These are phyloP conservation scores for Caenorhabditis sulstoni DNA, from an alignment of 2,888 invertebrate species.

Conservation along the genomic window DNA sequence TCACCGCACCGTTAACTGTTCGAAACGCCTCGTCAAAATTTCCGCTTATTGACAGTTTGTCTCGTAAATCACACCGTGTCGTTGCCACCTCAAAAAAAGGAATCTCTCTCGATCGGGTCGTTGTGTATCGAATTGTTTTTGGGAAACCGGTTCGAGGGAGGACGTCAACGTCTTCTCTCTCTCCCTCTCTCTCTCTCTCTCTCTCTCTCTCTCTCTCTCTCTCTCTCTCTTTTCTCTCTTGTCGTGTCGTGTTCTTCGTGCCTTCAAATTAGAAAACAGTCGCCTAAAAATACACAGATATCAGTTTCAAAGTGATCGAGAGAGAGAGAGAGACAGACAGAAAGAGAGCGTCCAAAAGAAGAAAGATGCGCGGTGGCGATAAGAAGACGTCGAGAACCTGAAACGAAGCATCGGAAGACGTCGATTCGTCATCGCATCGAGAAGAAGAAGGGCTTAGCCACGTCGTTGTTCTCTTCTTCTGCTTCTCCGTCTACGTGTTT, in stretches of 20 bases:
- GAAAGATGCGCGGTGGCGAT: constrained; percentile 22
- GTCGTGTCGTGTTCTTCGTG: not conserved
- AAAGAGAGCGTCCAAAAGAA: constrained; percentile 6
- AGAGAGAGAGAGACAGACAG: not conserved
- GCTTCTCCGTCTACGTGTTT: constrained; percentile 13
- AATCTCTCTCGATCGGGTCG: constrained; percentile 16
- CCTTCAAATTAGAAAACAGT: not conserved
- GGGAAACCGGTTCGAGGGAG: constrained; percentile 44
- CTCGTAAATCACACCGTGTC: constrained; percentile 33
- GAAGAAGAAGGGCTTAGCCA: constrained; percentile 37
- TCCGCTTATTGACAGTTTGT: constrained; percentile 36
- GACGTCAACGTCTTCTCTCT: constrained; percentile 36
- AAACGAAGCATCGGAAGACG: constrained; percentile 12
- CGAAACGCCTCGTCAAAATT: constrained; percentile 49
- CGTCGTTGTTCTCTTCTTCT: constrained; percentile 5
- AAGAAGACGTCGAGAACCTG: constrained; percentile 43
- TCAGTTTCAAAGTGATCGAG: constrained; percentile 19
- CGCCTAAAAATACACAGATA: constrained; percentile 21
- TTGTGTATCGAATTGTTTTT: constrained; percentile 40
- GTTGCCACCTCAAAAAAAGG: constrained; percentile 22
- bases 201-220: constrained; percentile 17
- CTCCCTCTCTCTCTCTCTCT: constrained; percentile 14
- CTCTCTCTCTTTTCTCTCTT: constrained; percentile 4
- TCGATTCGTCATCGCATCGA: constrained; percentile 28
- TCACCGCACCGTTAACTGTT: constrained; percentile 32